phyloP scores from a whole-genome alignment of 2,888 invertebrate species.

The Synergus itoensis region DNA sequence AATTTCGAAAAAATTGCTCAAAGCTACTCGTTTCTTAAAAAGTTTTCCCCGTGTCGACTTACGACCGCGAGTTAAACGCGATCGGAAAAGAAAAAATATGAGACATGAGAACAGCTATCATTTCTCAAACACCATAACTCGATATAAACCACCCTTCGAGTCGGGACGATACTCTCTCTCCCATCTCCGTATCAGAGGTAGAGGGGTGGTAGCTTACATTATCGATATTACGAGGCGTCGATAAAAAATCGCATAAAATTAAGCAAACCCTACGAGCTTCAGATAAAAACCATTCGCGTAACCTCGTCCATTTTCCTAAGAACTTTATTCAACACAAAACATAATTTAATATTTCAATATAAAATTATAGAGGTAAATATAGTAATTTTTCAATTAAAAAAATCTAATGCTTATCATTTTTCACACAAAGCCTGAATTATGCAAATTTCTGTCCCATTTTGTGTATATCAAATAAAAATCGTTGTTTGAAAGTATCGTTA shows the following conservation, averaged over 20 bases:
- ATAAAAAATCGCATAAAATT: constrained; percentile 78
- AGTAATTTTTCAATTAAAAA: too few species aligned
- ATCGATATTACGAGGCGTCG: constrained; percentile 77
- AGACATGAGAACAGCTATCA: constrained; percentile 65
- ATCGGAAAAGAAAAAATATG: constrained; percentile 49
- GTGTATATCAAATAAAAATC: background rate
- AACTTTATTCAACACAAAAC: background rate
- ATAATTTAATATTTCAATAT: background rate
- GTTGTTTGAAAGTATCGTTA: background rate
- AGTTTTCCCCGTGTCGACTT: constrained; percentile 32
- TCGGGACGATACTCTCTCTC: constrained; percentile 44
- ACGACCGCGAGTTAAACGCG: constrained; percentile 46
- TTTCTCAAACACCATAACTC: constrained; percentile 76
- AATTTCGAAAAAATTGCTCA: constrained; percentile 56
- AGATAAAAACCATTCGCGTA: constrained; percentile 11
- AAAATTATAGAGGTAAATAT: too few species aligned
- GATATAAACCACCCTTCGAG: constrained; percentile 70
- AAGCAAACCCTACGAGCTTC: constrained; percentile 64
- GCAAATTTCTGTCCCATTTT: background rate
- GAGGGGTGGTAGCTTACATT: constrained; percentile 69
- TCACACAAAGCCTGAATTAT: background rate
- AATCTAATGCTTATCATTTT: too few species aligned
- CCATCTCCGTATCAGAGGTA: constrained; percentile 54
- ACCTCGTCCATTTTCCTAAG: background rate
- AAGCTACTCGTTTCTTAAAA: constrained; percentile 42